phyloP scores from a whole-genome alignment of 2,888 invertebrate genomes.

The Trichogramma evanescens region DNA sequence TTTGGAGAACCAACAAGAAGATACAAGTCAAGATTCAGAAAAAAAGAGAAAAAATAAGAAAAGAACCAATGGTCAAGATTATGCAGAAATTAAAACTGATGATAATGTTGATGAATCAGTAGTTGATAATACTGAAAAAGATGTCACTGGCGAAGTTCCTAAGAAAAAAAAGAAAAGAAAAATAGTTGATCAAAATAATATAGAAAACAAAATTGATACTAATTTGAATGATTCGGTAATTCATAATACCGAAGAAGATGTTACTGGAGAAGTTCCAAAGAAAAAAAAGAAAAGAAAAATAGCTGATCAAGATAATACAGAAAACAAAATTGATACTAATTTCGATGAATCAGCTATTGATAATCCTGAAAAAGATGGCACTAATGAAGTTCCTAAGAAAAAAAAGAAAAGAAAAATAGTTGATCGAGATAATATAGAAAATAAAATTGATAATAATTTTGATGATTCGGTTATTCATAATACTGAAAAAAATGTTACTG shows the following conservation, averaged over 20 bases:
- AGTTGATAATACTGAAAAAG: slow-evolving; percentile 1
- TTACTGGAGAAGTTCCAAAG: not conserved
- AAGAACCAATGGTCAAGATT: slow-evolving; percentile 1
- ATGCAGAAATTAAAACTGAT: not conserved
- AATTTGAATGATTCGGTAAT: not conserved
- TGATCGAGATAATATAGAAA: not conserved
- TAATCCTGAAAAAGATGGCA: slow-evolving; percentile 1
- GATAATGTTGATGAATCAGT: not conserved
- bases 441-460: not conserved
- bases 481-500: not conserved
- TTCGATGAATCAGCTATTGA: not conserved
- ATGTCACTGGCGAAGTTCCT: not conserved
- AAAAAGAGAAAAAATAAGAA: slow-evolving; percentile 5
- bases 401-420: not conserved
- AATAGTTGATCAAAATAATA: slow-evolving; percentile 3
- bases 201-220: not conserved
- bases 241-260: not conserved
- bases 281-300: slow-evolving; percentile 6
- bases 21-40: not conserved
- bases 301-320: not conserved
- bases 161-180: slow-evolving; percentile 6
- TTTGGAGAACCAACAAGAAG: not conserved
- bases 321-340: not conserved
- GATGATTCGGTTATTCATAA: not conserved
- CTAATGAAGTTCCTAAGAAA: not conserved